These are phyloP conservation scores for Lysiphlebus fabarum DNA, from an alignment of 1,140 invertebrate species.

Conservation along the genomic window DNA sequence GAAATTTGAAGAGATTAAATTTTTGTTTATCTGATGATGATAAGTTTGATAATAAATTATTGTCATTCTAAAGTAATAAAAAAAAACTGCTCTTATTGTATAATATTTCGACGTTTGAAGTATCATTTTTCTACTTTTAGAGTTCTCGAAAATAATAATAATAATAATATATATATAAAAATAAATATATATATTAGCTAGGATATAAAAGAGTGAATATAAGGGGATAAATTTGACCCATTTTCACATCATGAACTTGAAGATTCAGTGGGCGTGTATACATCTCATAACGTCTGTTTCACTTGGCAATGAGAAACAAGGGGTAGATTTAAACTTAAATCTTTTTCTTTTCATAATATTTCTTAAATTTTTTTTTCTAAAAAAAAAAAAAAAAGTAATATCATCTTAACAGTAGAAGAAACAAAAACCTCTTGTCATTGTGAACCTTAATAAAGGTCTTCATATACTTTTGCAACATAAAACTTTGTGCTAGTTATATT, in stretches of 20 bases:
- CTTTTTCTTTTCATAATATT: conserved; percentile 9
- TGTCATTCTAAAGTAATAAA: not conserved
- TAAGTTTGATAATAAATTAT: not conserved
- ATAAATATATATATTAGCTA: too few relatives aligned
- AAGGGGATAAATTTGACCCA: not conserved
- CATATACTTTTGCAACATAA: too few relatives aligned
- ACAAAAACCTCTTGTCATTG: too few relatives aligned
- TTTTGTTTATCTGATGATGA: not conserved
- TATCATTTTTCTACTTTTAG: too few relatives aligned
- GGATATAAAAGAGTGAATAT: not conserved
- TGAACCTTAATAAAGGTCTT: too few relatives aligned
- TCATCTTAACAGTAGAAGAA: too few relatives aligned
- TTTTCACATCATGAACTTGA: conserved; percentile 9
- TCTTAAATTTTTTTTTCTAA: too few relatives aligned
- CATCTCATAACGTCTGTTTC: not conserved
- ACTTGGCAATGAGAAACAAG: not conserved
- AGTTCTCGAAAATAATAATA: too few relatives aligned
- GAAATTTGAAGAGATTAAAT: conserved; percentile 7
- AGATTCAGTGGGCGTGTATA: conserved; percentile 11
- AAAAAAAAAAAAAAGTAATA: too few relatives aligned
- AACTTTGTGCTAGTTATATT: too few relatives aligned
- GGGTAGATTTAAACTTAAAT: too few relatives aligned
- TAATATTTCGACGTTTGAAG: not conserved
- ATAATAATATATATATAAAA: too few relatives aligned
- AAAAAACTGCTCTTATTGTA: not conserved